Evolutionary conservation across 2,113 vertebrate species (phyloP).

Genomic region (Varanus komodoensis): DNA sequence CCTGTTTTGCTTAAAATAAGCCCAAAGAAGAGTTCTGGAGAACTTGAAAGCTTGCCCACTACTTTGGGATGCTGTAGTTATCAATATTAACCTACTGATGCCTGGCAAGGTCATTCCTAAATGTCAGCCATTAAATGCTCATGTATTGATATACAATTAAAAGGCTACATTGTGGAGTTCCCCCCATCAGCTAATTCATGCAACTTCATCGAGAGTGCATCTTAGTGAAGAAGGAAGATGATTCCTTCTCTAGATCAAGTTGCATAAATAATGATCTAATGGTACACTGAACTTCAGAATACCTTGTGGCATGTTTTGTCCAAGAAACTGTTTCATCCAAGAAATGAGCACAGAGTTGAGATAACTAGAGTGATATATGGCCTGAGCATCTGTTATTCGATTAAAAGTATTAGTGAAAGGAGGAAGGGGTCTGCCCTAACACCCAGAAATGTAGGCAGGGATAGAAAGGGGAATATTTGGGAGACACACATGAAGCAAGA

Average conservation of each 20-base stretch:
- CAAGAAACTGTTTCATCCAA: neutral
- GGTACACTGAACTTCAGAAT: neutral
- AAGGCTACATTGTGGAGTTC: neutral
- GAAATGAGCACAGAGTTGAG: neutral
- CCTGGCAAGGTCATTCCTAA: neutral
- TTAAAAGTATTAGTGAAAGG: neutral
- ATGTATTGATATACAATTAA: neutral
- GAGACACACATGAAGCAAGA: no score
- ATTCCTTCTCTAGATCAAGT: no score
- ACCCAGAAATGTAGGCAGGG: no score
- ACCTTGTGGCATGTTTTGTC: neutral
- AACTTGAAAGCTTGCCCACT: neutral
- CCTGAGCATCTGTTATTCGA: neutral
- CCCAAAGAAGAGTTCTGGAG: no score
- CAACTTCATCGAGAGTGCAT: neutral
- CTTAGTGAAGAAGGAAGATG: neutral
- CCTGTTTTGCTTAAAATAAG: neutral
- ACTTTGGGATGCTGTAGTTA: neutral
- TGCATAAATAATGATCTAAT: neutral
- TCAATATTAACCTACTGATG: neutral
- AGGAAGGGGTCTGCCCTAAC: no score
- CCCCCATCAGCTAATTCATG: neutral
- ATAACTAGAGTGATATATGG: neutral
- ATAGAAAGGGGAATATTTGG: no score
- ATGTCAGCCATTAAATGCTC: neutral